Base-by-base conservation (phyloP, 53 echinoderm and acorn worm species). In the Glandiceps talaboti region DNA sequence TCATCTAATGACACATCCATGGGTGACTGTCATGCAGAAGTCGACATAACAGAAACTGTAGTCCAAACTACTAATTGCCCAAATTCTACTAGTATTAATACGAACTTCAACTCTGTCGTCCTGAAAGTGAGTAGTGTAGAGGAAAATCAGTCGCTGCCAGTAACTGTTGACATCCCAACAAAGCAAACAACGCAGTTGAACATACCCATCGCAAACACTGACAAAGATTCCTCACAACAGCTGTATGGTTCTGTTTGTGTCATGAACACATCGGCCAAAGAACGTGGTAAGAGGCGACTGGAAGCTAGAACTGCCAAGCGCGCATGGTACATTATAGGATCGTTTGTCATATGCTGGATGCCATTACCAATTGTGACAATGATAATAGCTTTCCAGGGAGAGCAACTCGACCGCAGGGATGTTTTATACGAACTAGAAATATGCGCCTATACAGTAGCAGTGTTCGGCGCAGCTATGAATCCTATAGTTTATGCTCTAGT, bases 261-360 rank as follows among this genome's bases (percentile, higher is more conserved):
- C 12, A 80, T 91, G 77, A 94, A 94, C 75, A 82, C 77, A 72
- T 86, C 83, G 45, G 79, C 80, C 27, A 82, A 88, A 25, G 91
- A 88, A 1, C 78, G 91, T 30, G 94, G 94, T 25, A 78, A 88
- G 74, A 30, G 94, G 27, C 90, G 84, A 12, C 28, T 91, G 28
- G 94, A 94, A 30, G 91, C 91, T 1, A 91, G 89, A 76, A 94
- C 94, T 1, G 94, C 94, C 0, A 94, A 94, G 73, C 64, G 94
- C 25, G 94, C 94, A 27, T 85, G 89, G 28, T 94, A 91, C 32
- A 94, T 94, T 32, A 91, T 94, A 75, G 85, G 89, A 25, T 85
- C 88, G 27, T 94, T 94, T 78, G 82, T 85, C 27, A 33, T 94
- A 29, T 94, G 94, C 75, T 94, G 94, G 94, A 29, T 94, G 75